phyloP scores from a whole-genome alignment of 2,888 invertebrate genomes.

The Erebia aethiops region DNA sequence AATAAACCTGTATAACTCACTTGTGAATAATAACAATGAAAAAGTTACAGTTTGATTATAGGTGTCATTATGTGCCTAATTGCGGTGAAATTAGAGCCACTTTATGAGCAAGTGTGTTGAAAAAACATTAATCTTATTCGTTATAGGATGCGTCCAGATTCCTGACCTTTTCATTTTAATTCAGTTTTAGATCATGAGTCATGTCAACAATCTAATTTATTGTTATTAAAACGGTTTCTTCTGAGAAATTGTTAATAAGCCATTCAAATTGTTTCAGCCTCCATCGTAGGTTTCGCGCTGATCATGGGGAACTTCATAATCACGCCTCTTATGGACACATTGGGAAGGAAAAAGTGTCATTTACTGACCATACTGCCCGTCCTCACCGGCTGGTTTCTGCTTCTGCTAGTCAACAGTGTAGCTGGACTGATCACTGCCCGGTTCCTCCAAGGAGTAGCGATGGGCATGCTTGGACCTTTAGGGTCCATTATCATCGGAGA shows the following conservation, averaged over 20 bases:
- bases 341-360: slow-evolving; percentile 83
- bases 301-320: slow-evolving; percentile 83
- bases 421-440: slow-evolving; percentile 75
- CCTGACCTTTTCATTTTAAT: no score
- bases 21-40: no score
- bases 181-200: no score
- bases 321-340: slow-evolving; percentile 79
- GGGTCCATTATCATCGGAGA: slow-evolving; percentile 83
- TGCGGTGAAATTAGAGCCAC: no score
- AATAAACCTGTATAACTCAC: no score
- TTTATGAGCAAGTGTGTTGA: no score
- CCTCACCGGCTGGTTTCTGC: slow-evolving; percentile 82
- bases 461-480: slow-evolving; percentile 82
- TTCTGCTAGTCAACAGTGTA: slow-evolving; percentile 74
- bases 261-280: slow-evolving; percentile 70
- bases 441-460: slow-evolving; percentile 78
- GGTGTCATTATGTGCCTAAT: no score
- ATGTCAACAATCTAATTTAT: no score
- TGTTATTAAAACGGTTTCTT: background rate
- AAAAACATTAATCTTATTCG: no score
- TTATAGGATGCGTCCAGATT: no score
- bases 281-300: slow-evolving; percentile 84
- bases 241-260: background rate
- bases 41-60: no score
- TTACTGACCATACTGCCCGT: slow-evolving; percentile 79